A percentile compares a stretch with the other conserved stretches of the same genome.
Conservation (phyloP, 2,797 vertebrate species). For the Jordanella pulchra region DNA sequence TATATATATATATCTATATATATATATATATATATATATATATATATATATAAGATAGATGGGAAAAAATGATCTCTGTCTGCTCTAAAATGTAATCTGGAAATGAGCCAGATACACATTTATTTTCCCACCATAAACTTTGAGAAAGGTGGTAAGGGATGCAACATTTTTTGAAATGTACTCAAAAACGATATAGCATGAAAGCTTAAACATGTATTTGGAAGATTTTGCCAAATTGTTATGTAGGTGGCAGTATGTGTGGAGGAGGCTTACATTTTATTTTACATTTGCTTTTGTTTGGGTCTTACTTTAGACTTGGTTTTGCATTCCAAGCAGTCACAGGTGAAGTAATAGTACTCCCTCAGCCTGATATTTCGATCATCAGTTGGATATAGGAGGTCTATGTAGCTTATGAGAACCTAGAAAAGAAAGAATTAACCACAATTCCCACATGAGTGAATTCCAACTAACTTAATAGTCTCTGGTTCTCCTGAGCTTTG, state of each 20-base stretch:
- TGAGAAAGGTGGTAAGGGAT: neutral
- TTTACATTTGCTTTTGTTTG: neutral
- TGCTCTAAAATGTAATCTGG: neutral
- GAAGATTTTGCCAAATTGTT: neutral
- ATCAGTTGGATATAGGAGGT: conserved; percentile 93
- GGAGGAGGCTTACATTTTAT: neutral
- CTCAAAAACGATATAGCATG: neutral
- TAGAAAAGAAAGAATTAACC: conserved; percentile 49
- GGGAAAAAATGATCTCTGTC: neutral
- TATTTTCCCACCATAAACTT: no score
- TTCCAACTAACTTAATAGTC: neutral
- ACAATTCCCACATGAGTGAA: neutral
- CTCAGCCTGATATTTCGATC: conserved; percentile 89
- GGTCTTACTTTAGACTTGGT: conserved; percentile 84
- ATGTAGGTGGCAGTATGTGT: neutral
- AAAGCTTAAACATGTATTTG: neutral
- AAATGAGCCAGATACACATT: neutral
- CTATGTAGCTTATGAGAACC: conserved; percentile 97
- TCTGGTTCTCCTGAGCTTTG: neutral
- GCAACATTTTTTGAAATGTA: neutral
- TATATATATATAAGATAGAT: no score
- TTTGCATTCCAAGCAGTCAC: conserved; percentile 88
- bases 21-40: no score
- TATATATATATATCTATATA: no score
- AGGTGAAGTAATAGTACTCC: conserved; percentile 92